These are phyloP conservation scores for Ochropleura leucogaster DNA, from an alignment of 2,888 invertebrate genomes.

Conservation along the genomic window DNA sequence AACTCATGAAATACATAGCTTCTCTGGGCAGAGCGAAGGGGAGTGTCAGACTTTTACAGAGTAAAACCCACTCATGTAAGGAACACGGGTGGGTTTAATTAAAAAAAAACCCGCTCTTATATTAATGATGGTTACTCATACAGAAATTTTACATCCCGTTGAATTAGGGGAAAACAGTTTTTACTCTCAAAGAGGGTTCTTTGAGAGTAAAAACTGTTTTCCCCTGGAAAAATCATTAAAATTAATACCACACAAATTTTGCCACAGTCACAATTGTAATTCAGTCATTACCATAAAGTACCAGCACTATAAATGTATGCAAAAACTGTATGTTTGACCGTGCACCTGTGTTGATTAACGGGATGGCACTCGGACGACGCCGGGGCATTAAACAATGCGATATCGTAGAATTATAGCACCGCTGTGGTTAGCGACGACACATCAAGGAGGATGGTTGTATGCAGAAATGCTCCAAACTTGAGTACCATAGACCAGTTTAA, in stretches of 20 bases:
- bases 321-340: slow-evolving; percentile 47
- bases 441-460: slow-evolving; percentile 63
- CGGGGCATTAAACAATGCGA: slow-evolving; percentile 72
- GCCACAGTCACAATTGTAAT: slow-evolving; percentile 43
- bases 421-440: slow-evolving; percentile 68
- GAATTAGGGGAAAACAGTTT: neutral
- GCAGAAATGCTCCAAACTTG: slow-evolving; percentile 30
- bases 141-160: neutral
- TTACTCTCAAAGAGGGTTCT: neutral
- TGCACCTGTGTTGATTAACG: slow-evolving; percentile 71
- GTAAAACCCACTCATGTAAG: too few relatives aligned
- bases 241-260: slow-evolving; percentile 20
- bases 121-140: too few relatives aligned
- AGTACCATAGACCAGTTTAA: neutral
- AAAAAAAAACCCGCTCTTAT: too few relatives aligned
- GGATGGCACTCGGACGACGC: slow-evolving; percentile 63
- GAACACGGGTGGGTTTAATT: too few relatives aligned
- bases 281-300: slow-evolving; percentile 53
- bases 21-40: too few relatives aligned
- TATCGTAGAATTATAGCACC: slow-evolving; percentile 77
- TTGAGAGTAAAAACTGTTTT: too few relatives aligned
- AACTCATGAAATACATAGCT: too few relatives aligned
- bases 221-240: neutral
- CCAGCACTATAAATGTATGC: slow-evolving; percentile 48
- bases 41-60: too few relatives aligned